These are phyloP conservation scores for Drosophila kambysellisi DNA, from an alignment of 2,888 invertebrate genomes.

Conservation along the genomic window DNA sequence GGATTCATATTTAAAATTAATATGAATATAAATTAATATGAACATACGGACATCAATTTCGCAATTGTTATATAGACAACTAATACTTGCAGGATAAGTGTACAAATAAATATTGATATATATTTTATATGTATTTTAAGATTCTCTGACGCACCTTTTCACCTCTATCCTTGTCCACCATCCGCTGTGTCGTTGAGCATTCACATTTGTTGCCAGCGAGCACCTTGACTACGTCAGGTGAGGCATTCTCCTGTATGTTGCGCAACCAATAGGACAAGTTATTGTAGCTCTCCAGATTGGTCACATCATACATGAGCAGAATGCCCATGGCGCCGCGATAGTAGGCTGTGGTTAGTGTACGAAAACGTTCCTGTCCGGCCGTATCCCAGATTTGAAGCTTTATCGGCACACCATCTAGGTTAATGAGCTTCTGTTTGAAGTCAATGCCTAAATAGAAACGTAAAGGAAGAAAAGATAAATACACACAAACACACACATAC, in stretches of 20 bases:
- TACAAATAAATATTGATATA: background rate
- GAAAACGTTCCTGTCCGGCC: constrained; percentile 88
- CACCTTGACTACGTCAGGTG: constrained; percentile 94
- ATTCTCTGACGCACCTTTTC: constrained; percentile 88
- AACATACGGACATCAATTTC: no score
- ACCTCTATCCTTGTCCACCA: constrained; percentile 92
- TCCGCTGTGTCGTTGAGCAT: constrained; percentile 89
- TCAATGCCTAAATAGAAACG: constrained; percentile 89
- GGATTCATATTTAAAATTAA: background rate
- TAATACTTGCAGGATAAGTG: background rate
- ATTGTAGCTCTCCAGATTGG: constrained; percentile 95
- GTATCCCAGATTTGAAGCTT: constrained; percentile 92
- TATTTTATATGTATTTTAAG: background rate
- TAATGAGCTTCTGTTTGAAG: constrained; percentile 95
- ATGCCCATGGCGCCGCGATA: constrained; percentile 97
- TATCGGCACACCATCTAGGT: constrained; percentile 93
- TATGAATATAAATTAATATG: no score
- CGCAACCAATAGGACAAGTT: constrained; percentile 95
- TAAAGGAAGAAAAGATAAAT: constrained; percentile 10
- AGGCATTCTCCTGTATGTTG: constrained; percentile 96
- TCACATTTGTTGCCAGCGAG: constrained; percentile 95
- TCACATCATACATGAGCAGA: constrained; percentile 95
- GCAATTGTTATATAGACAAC: no score
- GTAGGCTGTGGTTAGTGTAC: constrained; percentile 94
- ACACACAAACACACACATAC: background rate